Percentiles rank a stretch among this genome's conserved stretches.
These are phyloP conservation scores for Ryuthela nishihirai DNA, from an alignment of 2,888 invertebrate genomes.

Conservation along the genomic window DNA sequence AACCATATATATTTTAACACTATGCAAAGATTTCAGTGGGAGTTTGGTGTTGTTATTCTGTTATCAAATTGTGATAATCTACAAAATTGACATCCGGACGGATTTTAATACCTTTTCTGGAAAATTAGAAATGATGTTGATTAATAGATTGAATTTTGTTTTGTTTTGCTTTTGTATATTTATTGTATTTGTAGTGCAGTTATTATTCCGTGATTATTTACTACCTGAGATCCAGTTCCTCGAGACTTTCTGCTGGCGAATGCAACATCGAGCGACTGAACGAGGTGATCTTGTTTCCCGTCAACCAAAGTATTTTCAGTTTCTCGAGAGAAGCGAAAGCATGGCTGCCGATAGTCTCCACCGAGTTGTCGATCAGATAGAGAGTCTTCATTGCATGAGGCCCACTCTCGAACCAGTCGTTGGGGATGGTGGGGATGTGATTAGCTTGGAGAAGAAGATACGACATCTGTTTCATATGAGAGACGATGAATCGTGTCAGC, in stretches of 20 bases:
- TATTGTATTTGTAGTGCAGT: no score
- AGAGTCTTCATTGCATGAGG: constrained; percentile 15
- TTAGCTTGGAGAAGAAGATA: constrained; percentile 13
- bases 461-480: constrained; percentile 21
- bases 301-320: constrained; percentile 2
- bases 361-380: constrained; percentile 1
- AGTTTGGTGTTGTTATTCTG: no score
- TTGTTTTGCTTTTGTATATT: no score
- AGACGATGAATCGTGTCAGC: constrained; percentile 4
- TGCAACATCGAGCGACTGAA: constrained; percentile 15
- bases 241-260: constrained; percentile 2
- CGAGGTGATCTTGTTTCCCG: constrained; percentile 10
- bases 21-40: no score
- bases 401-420: constrained; percentile 31
- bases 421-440: constrained; percentile 8
- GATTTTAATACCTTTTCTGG: no score
- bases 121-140: no score
- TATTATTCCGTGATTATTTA: no score
- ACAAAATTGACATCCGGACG: no score
- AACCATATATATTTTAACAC: no score
- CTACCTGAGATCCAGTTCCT: constrained; percentile 19
- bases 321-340: constrained; percentile 10
- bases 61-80: no score
- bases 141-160: no score
- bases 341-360: constrained; percentile 17